phyloP scores from a whole-genome alignment of 2,888 invertebrate species.

The Selenia dentaria region DNA sequence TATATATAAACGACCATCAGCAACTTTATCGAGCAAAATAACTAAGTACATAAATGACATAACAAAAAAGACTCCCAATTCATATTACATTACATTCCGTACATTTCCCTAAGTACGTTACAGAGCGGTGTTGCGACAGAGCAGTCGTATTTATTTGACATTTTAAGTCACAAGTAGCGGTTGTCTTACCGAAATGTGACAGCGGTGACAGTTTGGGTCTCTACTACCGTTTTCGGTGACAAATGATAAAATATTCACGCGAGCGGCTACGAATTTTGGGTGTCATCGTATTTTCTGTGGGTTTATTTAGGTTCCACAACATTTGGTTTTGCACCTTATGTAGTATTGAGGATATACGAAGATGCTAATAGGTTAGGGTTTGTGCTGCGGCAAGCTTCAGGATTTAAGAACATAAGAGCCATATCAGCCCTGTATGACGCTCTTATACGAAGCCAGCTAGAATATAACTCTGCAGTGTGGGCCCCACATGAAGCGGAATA shows the following conservation, averaged over 20 bases:
- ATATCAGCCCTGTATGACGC: too few species aligned
- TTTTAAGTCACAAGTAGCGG: constrained; percentile 10
- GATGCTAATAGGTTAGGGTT: too few species aligned
- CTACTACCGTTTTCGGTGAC: constrained; percentile 5
- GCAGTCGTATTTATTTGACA: constrained; percentile 16
- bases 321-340: constrained; percentile 2
- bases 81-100: background rate
- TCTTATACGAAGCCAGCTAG: too few species aligned
- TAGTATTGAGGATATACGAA: too few species aligned
- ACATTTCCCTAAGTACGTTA: constrained; percentile 2
- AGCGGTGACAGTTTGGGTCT: constrained; percentile 1
- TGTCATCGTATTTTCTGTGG: constrained; percentile 6
- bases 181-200: constrained; percentile 5
- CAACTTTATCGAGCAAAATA: too few species aligned
- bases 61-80: too few species aligned
- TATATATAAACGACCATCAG: too few species aligned
- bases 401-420: too few species aligned
- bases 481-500: too few species aligned
- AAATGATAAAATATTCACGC: constrained; percentile 15
- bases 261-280: background rate
- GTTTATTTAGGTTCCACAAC: constrained; percentile 7
- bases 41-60: too few species aligned
- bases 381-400: too few species aligned
- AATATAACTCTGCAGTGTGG: too few species aligned
- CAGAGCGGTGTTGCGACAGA: constrained; percentile 1